phyloP scores from a whole-genome alignment of 2,113 vertebrate species.

The Callospermophilus lateralis region DNA sequence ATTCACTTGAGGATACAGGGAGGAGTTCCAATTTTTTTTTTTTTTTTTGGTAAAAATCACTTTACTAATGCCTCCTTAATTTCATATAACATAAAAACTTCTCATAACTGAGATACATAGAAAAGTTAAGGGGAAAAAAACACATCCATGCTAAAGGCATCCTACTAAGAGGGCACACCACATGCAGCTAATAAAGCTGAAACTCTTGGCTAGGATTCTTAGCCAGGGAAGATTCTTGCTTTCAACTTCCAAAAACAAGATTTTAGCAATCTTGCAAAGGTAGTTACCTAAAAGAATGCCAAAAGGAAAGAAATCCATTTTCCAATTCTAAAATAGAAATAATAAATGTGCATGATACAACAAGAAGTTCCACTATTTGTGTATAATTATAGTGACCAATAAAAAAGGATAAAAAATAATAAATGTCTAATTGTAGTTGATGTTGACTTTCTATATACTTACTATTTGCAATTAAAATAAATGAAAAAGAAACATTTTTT shows the following conservation, averaged over 20 bases:
- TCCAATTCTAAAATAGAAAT: not conserved
- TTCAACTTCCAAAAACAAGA: constrained; percentile 15
- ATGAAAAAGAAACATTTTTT: not conserved
- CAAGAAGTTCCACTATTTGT: too few species aligned
- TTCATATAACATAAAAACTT: not conserved
- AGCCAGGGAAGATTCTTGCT: not conserved
- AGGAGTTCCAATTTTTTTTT: not conserved
- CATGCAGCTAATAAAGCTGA: not conserved
- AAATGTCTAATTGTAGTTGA: not conserved
- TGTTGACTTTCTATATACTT: not conserved
- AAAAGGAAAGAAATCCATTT: not conserved
- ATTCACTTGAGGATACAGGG: not conserved
- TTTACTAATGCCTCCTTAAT: not conserved
- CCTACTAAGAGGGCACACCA: not conserved
- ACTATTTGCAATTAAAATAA: not conserved
- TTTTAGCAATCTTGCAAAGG: not conserved
- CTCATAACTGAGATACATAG: not conserved
- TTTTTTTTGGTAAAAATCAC: not conserved
- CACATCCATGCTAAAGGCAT: not conserved
- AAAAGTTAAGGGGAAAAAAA: not conserved
- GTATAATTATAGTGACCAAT: too few species aligned
- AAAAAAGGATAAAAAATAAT: not conserved
- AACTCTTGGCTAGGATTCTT: not conserved
- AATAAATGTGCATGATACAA: not conserved
- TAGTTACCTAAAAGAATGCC: not conserved